These are phyloP conservation scores for Orthochromis indermauri DNA, from an alignment of 2,113 vertebrate species.

Conservation along the genomic window DNA sequence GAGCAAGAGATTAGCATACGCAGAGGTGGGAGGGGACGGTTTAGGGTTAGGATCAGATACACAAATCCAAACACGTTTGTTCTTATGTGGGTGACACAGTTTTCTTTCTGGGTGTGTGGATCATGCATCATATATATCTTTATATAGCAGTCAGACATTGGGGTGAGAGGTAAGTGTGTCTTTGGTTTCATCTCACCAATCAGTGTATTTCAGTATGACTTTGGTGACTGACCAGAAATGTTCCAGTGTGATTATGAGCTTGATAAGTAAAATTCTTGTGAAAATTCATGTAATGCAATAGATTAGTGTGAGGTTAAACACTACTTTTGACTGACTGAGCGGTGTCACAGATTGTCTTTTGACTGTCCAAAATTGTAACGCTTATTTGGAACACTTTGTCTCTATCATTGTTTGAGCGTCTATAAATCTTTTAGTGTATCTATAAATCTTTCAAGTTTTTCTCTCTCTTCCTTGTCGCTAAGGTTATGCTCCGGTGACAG, in stretches of 20 bases:
- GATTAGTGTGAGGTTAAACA: background rate
- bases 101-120: background rate
- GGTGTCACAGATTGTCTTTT: background rate
- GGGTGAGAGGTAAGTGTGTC: background rate
- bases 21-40: background rate
- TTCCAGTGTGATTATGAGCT: background rate
- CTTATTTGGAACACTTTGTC: background rate
- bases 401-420: background rate
- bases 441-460: background rate
- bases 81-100: background rate
- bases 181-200: background rate
- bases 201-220: background rate
- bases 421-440: background rate
- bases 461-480: background rate
- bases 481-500: conserved; percentile 97
- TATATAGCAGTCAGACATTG: background rate
- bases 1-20: conserved; percentile 20
- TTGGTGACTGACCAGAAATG: background rate
- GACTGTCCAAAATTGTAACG: background rate
- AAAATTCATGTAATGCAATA: background rate
- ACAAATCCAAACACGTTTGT: background rate
- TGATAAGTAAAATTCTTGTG: background rate
- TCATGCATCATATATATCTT: background rate
- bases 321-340: background rate
- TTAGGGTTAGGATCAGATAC: conserved; percentile 8